phyloP scores from a whole-genome alignment of 92 coral and sea anemone genomes.

The Siderastrea radians region DNA sequence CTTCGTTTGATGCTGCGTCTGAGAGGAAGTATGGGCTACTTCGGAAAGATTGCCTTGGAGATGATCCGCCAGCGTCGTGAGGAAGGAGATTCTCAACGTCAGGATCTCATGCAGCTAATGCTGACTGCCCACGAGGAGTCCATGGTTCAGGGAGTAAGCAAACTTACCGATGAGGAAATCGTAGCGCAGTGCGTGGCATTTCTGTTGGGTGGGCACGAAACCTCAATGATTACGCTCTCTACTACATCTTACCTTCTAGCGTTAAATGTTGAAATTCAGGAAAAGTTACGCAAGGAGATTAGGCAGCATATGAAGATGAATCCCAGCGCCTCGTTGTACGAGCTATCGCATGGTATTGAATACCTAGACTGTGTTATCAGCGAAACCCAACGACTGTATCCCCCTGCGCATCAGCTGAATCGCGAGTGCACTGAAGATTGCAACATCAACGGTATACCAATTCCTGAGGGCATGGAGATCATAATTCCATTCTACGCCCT shows the following conservation, averaged over 20 bases:
- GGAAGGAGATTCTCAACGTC: conserved; percentile 43
- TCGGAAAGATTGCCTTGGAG: conserved; percentile 45
- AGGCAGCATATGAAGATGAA: conserved; percentile 14
- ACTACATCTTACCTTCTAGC: conserved; percentile 32
- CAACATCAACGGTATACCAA: conserved; percentile 40
- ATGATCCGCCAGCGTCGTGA: conserved; percentile 64
- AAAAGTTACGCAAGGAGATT: conserved; percentile 38
- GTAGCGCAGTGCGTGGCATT: conserved; percentile 57
- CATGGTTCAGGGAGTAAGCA: conserved; percentile 56
- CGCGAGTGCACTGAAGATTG: conserved; percentile 57
- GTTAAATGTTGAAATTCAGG: conserved; percentile 35
- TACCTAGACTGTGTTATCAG: conserved; percentile 78
- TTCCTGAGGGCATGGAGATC: conserved; percentile 65
- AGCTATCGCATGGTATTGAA: conserved; percentile 66
- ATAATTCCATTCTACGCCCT: conserved; percentile 62
- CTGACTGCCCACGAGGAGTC: conserved; percentile 73
- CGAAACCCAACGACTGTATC: conserved; percentile 67
- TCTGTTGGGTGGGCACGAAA: conserved; percentile 54
- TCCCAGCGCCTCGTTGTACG: conserved; percentile 62
- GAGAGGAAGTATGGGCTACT: conserved; percentile 28
- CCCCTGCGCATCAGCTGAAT: conserved; percentile 70
- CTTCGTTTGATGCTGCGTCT: not conserved
- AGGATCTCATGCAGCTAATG: conserved; percentile 77
- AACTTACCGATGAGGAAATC: conserved; percentile 63
- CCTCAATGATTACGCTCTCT: conserved; percentile 46